These are phyloP conservation scores for Dendroctonus valens DNA, from an alignment of 1,140 invertebrate genomes.

Conservation along the genomic window DNA sequence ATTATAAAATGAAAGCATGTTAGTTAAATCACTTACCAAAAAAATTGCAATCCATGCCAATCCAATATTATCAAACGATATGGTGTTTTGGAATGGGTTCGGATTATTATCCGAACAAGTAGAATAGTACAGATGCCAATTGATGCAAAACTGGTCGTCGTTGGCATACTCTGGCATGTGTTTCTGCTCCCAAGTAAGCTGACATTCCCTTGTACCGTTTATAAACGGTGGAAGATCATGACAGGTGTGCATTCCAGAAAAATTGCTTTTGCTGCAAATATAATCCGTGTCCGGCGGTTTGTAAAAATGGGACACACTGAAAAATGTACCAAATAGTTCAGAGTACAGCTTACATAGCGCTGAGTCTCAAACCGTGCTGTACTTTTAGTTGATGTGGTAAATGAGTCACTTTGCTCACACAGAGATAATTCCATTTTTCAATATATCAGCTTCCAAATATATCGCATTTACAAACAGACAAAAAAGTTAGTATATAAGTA, in stretches of 20 bases:
- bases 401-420: too few species aligned
- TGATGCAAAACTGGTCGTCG: constrained; percentile 70
- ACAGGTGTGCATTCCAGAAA: constrained; percentile 94
- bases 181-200: constrained; percentile 52
- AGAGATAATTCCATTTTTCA: too few species aligned
- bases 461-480: too few species aligned
- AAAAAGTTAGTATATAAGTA: too few species aligned
- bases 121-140: constrained; percentile 99
- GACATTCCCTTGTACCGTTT: constrained; percentile 67
- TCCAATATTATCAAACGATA: constrained; percentile 99
- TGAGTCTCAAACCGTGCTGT: too few species aligned
- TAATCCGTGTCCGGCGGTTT: constrained; percentile 80
- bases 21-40: constrained; percentile 70
- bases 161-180: constrained; percentile 34
- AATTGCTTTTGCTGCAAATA: constrained; percentile 92
- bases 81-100: constrained; percentile 98
- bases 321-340: constrained; percentile 5
- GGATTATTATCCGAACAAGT: constrained; percentile 87
- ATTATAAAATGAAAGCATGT: too few species aligned
- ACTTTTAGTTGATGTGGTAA: too few species aligned
- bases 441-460: too few species aligned
- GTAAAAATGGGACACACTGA: constrained; percentile 32
- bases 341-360: too few species aligned
- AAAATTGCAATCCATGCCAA: constrained; percentile 99
- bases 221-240: constrained; percentile 79